phyloP scores from a whole-genome alignment of 2,113 vertebrate genomes.

The Chamaetylas fuelleborni region DNA sequence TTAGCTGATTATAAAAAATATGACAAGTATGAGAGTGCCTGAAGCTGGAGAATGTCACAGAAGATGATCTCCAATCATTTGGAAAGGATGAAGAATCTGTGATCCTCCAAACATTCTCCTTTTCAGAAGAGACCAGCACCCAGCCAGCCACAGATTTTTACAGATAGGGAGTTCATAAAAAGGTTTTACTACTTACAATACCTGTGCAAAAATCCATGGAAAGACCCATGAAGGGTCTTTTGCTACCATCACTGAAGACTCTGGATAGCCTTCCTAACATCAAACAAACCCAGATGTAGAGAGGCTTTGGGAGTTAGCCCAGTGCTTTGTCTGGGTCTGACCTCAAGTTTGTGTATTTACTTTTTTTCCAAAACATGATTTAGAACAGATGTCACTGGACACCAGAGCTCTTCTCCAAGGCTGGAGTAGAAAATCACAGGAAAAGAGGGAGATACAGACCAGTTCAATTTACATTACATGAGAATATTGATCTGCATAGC shows the following conservation, averaged over 20 bases:
- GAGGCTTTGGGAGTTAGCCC: slow-evolving; percentile 5
- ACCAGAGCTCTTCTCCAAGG: not conserved
- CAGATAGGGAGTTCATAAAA: not conserved
- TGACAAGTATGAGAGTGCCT: not conserved
- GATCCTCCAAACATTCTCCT: not conserved
- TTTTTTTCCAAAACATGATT: slow-evolving; percentile 40
- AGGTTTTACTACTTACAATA: not conserved
- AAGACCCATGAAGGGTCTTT: not conserved
- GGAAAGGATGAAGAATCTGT: not conserved
- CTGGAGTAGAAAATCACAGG: slow-evolving; percentile 23
- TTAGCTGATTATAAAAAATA: not conserved
- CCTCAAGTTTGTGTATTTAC: slow-evolving; percentile 44
- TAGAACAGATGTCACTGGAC: slow-evolving; percentile 51
- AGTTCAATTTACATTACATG: not conserved
- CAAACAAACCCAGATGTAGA: slow-evolving; percentile 36
- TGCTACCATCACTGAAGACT: not conserved
- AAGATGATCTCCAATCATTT: not conserved
- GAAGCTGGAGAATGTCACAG: not conserved
- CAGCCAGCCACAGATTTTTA: not conserved
- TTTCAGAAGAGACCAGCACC: not conserved
- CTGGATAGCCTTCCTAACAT: slow-evolving; percentile 5
- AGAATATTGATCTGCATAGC: not conserved
- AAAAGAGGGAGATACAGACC: not conserved
- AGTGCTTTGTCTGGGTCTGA: slow-evolving; percentile 33
- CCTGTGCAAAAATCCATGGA: not conserved